Evolutionary conservation across 2,888 invertebrate genomes (phyloP).

Genomic region (Heliconius charithonia): DNA sequence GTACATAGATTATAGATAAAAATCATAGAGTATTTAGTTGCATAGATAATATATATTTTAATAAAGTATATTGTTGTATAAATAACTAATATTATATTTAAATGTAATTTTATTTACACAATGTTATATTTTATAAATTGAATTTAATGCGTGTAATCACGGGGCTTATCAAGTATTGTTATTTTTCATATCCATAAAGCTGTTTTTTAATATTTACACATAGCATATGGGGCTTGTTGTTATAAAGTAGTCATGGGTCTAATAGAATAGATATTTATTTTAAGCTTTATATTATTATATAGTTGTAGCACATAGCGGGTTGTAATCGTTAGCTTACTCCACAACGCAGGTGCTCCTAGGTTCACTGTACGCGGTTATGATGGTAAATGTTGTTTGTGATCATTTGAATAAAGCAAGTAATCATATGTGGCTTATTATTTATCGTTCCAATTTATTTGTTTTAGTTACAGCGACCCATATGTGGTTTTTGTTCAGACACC

Average conservation of each 20-base stretch:
- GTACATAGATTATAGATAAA: conserved; percentile 8
- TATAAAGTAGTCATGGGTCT: not conserved
- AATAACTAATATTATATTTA: conserved; percentile 1
- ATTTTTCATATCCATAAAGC: conserved; percentile 10
- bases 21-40: not conserved
- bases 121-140: conserved; percentile 7
- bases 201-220: conserved; percentile 1
- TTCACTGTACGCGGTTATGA: not conserved
- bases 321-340: not conserved
- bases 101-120: conserved; percentile 16
- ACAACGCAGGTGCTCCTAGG: not conserved
- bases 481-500: not conserved
- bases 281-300: not conserved
- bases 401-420: conserved; percentile 54
- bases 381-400: conserved; percentile 32
- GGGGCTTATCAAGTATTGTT: conserved; percentile 18
- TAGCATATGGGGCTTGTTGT: not conserved
- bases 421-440: conserved; percentile 50
- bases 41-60: conserved; percentile 24
- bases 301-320: not conserved
- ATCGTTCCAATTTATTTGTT: conserved; percentile 20
- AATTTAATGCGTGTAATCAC: conserved; percentile 6
- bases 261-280: not conserved
- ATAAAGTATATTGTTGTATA: conserved; percentile 40
- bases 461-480: conserved; percentile 42